Base-by-base conservation (phyloP, 1,140 invertebrate genomes). In the Sminthurides bifidus region DNA sequence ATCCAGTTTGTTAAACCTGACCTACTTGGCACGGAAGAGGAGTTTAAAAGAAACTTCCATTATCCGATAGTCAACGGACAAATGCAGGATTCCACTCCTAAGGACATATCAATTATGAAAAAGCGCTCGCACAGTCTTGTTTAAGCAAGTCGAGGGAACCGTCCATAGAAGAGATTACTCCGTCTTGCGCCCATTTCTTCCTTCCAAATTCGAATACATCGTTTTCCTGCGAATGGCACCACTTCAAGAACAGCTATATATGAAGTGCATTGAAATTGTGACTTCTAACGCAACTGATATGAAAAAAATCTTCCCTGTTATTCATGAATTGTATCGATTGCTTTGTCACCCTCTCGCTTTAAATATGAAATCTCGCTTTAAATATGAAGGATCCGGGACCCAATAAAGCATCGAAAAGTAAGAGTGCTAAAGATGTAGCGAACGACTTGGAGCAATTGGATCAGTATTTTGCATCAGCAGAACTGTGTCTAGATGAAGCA, bases 1-100 rank as follows among this genome's bases (percentile, higher is more conserved):
- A 73, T 97, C 6, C 85, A 89, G 64, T 97, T 97, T 72, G 87
- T 93, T 6, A 95, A 96, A 90, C 92, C 92, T 1, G 80, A 91
- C 56, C 82, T 97, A 68, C 96, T 97, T 74, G 80, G 81, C 37
- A 82, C 82, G 4, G 92, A 91, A 71, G 85, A 85, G 44, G 82
- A 87, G 3, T 84, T 92, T 64, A 76, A 96, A 1, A 91, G 91
- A 66, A 82, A 79, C 2, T 76, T 75, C 61, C 64, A 66, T n/a
- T 72, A 76, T 57, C 72, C 74, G 23, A 81, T 80, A 41, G 71
- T 67, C n/a, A 78, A 79, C 65, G 79, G 79, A 2, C 74, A 77
- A 66, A 74, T 73, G 67, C 69, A 71, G 24, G 78, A 80, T 65
- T 77, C 77, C 2, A 76, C 72, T 30, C 60, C 65, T 17, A 57